These are phyloP conservation scores for Psilopogon haemacephalus DNA, from an alignment of 2,113 vertebrate genomes.

Conservation along the genomic window DNA sequence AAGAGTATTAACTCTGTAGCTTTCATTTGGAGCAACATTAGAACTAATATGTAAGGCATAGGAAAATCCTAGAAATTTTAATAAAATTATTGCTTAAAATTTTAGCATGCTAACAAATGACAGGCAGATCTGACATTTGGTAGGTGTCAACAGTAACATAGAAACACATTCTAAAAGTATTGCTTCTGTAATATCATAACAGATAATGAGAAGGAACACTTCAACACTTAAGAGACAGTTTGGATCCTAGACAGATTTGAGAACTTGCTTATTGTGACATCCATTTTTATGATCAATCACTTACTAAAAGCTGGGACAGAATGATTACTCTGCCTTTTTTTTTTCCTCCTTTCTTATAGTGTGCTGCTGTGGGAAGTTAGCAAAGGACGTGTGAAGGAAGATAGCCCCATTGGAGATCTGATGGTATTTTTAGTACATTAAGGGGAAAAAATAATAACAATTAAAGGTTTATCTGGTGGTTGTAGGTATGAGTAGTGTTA, in stretches of 20 bases:
- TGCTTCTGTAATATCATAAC: background rate
- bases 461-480: slow-evolving; percentile 1
- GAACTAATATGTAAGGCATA: background rate
- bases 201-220: background rate
- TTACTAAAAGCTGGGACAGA: background rate
- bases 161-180: background rate
- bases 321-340: background rate
- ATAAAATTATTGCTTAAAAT: background rate
- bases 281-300: background rate
- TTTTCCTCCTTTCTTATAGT: background rate
- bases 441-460: background rate
- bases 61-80: background rate
- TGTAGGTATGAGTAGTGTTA: background rate
- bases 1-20: background rate
- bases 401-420: background rate
- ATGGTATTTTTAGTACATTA: slow-evolving; percentile 11
- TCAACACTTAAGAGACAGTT: background rate
- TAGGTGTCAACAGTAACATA: background rate
- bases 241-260: background rate
- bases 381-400: background rate
- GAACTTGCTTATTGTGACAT: background rate
- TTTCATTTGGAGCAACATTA: background rate
- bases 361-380: background rate
- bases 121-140: background rate
- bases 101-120: background rate